phyloP scores from a whole-genome alignment of 1,140 invertebrate genomes.

The Eufriesea mexicana region DNA sequence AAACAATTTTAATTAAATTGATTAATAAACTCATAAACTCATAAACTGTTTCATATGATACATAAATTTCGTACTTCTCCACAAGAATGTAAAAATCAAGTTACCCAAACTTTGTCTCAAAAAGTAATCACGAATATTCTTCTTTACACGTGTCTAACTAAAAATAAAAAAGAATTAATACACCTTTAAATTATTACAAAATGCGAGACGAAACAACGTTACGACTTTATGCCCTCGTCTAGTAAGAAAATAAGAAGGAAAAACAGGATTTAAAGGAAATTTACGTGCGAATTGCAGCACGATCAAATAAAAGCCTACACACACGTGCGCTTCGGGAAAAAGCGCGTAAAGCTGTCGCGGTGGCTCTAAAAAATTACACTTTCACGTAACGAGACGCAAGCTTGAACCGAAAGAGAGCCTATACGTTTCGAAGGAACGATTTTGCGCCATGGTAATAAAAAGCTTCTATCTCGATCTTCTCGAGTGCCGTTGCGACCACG shows the following conservation, averaged over 20 bases:
- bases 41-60: no score
- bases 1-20: no score
- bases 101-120: no score
- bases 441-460: conserved; percentile 8
- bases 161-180: no score
- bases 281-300: neutral
- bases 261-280: neutral
- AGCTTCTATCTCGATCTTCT: conserved; percentile 25
- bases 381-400: neutral
- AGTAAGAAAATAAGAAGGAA: neutral
- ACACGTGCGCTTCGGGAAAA: neutral
- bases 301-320: neutral
- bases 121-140: no score
- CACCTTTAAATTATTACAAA: no score
- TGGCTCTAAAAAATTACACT: neutral
- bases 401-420: neutral
- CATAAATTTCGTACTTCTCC: no score
- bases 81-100: no score
- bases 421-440: neutral
- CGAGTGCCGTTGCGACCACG: neutral
- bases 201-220: neutral
- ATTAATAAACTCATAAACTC: no score
- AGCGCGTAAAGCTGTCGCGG: neutral
- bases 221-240: neutral
- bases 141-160: no score